These are phyloP conservation scores for Busseola fusca DNA, from an alignment of 2,888 invertebrate species.

Conservation along the genomic window DNA sequence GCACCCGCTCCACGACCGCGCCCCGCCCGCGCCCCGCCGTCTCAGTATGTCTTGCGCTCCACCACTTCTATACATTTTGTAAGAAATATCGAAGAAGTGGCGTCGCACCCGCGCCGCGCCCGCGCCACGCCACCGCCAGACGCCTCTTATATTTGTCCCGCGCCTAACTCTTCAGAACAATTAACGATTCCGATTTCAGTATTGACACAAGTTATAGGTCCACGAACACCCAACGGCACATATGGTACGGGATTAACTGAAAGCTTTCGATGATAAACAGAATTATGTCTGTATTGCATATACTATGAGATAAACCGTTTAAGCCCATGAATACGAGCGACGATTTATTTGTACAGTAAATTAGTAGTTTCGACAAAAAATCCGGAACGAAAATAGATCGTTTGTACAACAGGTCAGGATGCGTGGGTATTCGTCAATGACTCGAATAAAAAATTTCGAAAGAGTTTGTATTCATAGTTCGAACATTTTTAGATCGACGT, in stretches of 20 bases:
- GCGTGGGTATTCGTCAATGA: constrained; percentile 28
- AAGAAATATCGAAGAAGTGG: too few species aligned
- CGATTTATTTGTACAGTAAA: constrained; percentile 23
- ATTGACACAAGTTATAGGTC: constrained; percentile 35
- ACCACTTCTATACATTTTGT: too few species aligned
- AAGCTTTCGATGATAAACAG: constrained; percentile 37
- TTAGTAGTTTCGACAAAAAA: constrained; percentile 31
- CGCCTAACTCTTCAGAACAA: constrained; percentile 20
- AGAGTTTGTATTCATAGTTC: constrained; percentile 48
- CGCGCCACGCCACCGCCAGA: too few species aligned
- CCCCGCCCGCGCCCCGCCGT: too few species aligned
- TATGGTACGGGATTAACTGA: constrained; percentile 34
- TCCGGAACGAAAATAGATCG: constrained; percentile 12
- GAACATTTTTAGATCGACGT: constrained; percentile 39
- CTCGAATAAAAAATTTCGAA: constrained; percentile 29
- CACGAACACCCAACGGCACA: constrained; percentile 23
- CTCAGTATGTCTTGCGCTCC: too few species aligned
- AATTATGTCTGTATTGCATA: constrained; percentile 31
- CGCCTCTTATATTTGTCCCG: too few species aligned
- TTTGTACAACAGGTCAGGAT: constrained; percentile 21
- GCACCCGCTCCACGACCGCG: too few species aligned
- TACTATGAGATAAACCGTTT: constrained; percentile 35
- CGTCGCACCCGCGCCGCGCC: too few species aligned
- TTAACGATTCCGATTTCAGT: constrained; percentile 32
- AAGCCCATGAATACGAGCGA: constrained; percentile 30